A percentile compares a stretch with the other conserved stretches of the same genome.
Evolutionary conservation across 2,113 vertebrate genomes (phyloP).

Genomic region (Centropus unirufus): DNA sequence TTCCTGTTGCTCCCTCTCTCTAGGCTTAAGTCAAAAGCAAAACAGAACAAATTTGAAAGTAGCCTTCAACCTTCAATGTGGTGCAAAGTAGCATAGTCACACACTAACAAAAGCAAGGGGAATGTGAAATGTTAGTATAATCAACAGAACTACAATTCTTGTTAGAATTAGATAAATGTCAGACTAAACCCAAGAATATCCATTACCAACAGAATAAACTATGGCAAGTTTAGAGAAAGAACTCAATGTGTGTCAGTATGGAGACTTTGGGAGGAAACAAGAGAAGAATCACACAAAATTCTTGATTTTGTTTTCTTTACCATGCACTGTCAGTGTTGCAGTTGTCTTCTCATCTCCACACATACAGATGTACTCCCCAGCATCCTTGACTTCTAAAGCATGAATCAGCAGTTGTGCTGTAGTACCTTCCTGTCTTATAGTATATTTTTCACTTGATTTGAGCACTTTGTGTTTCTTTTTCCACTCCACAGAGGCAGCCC

Average conservation of each 20-base stretch:
- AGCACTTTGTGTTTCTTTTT: conserved; percentile 75
- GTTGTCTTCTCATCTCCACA: conserved; percentile 78
- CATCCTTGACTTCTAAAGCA: conserved; percentile 69
- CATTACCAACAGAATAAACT: background rate
- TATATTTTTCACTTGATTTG: conserved; percentile 59
- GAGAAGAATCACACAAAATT: background rate
- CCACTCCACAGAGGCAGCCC: conserved; percentile 72
- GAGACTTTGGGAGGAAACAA: background rate
- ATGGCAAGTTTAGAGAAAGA: background rate
- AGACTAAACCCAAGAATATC: background rate
- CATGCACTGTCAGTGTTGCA: conserved; percentile 79
- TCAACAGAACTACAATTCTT: background rate
- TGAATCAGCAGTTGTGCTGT: conserved; percentile 72
- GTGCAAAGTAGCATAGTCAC: background rate
- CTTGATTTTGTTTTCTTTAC: conserved; percentile 60
- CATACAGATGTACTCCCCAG: conserved; percentile 77
- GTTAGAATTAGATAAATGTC: background rate
- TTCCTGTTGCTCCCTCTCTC: background rate
- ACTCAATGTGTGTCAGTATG: background rate
- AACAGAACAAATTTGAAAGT: background rate
- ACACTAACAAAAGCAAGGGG: background rate
- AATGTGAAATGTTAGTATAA: background rate
- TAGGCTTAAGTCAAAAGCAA: background rate
- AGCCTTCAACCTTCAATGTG: background rate
- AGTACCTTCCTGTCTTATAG: conserved; percentile 63